A percentile compares a stretch with the other conserved stretches of the same genome.
Evolutionary conservation across 2,797 vertebrate species (phyloP).

Genomic region (Channa striata): DNA sequence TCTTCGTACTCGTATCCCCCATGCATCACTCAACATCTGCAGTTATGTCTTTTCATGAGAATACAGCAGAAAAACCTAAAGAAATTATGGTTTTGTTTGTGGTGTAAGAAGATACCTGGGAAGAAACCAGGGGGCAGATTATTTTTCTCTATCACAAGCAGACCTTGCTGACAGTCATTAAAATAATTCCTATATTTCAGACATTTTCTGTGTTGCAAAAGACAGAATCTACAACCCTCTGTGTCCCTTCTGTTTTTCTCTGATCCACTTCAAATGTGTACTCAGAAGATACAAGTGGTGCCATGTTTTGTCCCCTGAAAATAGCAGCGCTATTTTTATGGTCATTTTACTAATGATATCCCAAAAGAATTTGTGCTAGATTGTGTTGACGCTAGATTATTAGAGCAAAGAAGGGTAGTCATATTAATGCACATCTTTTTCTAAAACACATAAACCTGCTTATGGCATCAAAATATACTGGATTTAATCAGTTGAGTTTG

Average conservation of each 20-base stretch:
- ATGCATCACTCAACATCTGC: slow-evolving; percentile 13
- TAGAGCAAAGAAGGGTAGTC: slow-evolving; percentile 35
- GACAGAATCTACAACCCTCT: slow-evolving; percentile 27
- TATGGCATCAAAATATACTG: slow-evolving; percentile 12
- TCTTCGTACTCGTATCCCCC: slow-evolving; percentile 13
- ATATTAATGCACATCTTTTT: slow-evolving; percentile 51
- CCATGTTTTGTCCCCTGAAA: slow-evolving; percentile 65
- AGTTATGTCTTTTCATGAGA: slow-evolving; percentile 26
- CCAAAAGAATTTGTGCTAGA: slow-evolving; percentile 54
- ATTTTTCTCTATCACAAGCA: slow-evolving; percentile 27
- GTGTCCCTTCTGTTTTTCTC: slow-evolving; percentile 27
- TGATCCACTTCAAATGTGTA: slow-evolving; percentile 60
- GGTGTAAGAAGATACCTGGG: slow-evolving; percentile 20
- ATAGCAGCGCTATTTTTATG: slow-evolving; percentile 61
- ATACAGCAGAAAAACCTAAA: slow-evolving; percentile 8
- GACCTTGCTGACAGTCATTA: slow-evolving; percentile 67
- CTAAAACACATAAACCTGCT: slow-evolving; percentile 46
- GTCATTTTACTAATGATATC: slow-evolving; percentile 80
- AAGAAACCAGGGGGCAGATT: background rate
- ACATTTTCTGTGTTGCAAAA: slow-evolving; percentile 52
- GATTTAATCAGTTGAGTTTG: slow-evolving; percentile 3
- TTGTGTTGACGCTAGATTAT: slow-evolving; percentile 45
- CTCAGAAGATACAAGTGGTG: slow-evolving; percentile 58
- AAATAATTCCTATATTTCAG: slow-evolving; percentile 65
- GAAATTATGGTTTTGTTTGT: slow-evolving; percentile 16